These are phyloP conservation scores for Drosophila rubida DNA, from an alignment of 2,888 invertebrate species.

Conservation along the genomic window DNA sequence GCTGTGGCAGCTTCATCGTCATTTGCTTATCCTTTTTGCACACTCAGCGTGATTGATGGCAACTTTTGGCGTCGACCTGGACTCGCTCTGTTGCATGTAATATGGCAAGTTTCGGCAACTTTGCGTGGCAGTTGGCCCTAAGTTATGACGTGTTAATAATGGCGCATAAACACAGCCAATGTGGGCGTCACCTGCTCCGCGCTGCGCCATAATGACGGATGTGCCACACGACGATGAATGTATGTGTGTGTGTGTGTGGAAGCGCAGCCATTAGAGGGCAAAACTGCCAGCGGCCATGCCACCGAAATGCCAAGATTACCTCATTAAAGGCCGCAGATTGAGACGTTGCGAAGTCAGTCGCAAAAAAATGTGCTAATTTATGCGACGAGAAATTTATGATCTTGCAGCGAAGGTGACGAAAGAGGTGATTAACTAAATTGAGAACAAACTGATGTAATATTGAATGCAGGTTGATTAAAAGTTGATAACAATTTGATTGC, in stretches of 20 bases:
- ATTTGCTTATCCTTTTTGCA: slow-evolving; percentile 71
- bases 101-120: slow-evolving; percentile 55
- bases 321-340: slow-evolving; percentile 27
- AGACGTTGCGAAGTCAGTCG: background rate
- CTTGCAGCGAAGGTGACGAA: background rate
- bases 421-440: background rate
- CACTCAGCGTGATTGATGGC: slow-evolving; percentile 74
- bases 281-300: slow-evolving; percentile 42
- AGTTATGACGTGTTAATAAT: slow-evolving; percentile 84
- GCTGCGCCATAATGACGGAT: slow-evolving; percentile 51
- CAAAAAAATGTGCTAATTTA: background rate
- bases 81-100: slow-evolving; percentile 18
- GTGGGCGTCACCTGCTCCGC: slow-evolving; percentile 72
- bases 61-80: slow-evolving; percentile 48
- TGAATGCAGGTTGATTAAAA: no score
- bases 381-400: background rate
- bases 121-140: slow-evolving; percentile 48
- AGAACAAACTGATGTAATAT: no score
- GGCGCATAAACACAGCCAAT: slow-evolving; percentile 75
- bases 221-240: slow-evolving; percentile 3
- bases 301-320: slow-evolving; percentile 27
- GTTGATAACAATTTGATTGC: no score
- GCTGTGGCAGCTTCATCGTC: slow-evolving; percentile 42
- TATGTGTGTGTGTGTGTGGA: slow-evolving; percentile 5
- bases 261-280: slow-evolving; percentile 39